These are phyloP conservation scores for Lepus townsendii DNA, from an alignment of 2,797 vertebrate genomes.

Conservation along the genomic window DNA sequence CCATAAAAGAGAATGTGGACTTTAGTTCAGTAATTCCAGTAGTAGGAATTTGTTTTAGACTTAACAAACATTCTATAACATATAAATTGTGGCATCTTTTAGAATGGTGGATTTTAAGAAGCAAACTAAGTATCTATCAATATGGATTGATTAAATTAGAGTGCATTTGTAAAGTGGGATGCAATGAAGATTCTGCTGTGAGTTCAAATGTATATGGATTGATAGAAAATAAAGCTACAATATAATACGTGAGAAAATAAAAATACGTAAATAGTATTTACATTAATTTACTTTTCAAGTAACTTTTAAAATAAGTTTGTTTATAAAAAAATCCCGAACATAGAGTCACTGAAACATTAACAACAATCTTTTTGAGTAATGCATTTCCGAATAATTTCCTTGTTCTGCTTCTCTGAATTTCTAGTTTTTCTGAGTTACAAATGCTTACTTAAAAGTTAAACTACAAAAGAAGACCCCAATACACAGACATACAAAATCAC, in stretches of 20 bases:
- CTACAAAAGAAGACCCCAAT: background rate
- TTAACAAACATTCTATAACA: background rate
- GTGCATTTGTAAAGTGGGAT: background rate
- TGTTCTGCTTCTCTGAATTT: background rate
- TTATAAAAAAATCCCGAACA: conserved; percentile 19
- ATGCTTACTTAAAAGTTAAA: conserved; percentile 11
- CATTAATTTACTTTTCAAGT: too few species aligned
- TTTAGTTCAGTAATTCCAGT: conserved; percentile 21
- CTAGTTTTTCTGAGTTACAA: background rate
- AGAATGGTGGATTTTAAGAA: background rate
- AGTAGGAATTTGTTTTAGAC: background rate
- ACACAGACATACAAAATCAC: background rate
- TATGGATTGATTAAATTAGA: background rate
- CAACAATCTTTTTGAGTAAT: background rate
- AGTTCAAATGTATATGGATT: background rate
- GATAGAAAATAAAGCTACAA: background rate
- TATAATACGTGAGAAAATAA: background rate
- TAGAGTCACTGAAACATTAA: background rate
- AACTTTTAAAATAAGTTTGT: background rate
- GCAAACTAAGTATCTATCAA: background rate
- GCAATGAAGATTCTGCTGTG: background rate
- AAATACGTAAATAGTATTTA: background rate
- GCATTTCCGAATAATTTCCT: background rate
- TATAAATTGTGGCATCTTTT: background rate
- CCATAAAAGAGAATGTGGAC: background rate